Conservation (phyloP, 2,888 invertebrate species). For the Eledona agricola region DNA sequence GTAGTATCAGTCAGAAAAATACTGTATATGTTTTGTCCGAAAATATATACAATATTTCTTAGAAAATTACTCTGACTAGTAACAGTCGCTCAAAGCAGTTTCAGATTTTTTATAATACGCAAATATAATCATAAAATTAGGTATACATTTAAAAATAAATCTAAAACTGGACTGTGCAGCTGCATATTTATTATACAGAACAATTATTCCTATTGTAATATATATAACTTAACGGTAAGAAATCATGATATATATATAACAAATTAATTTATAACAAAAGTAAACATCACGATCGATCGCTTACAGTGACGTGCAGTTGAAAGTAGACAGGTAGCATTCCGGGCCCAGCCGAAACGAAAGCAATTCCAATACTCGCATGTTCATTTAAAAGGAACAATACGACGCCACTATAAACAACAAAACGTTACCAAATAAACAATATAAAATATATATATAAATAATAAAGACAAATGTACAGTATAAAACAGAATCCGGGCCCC, state of each 20-base stretch:
- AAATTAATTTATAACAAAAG: constrained; percentile 56
- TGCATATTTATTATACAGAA: constrained; percentile 61
- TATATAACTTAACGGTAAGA: constrained; percentile 61
- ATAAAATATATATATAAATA: constrained; percentile 58
- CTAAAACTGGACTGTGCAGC: constrained; percentile 59
- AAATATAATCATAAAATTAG: constrained; percentile 31
- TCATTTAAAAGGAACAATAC: constrained; percentile 52
- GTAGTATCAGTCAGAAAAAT: constrained; percentile 60
- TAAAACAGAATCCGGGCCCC: constrained; percentile 49
- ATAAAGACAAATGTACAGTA: constrained; percentile 51
- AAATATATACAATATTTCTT: constrained; percentile 59
- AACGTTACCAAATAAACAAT: constrained; percentile 54
- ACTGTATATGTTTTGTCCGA: constrained; percentile 57
- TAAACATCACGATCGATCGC: constrained; percentile 47
- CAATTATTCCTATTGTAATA: constrained; percentile 55
- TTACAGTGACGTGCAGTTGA: constrained; percentile 41
- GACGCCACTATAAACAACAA: constrained; percentile 58
- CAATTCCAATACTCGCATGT: constrained; percentile 41
- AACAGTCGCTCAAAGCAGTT: constrained; percentile 59
- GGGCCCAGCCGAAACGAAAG: constrained; percentile 53
- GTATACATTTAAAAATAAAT: constrained; percentile 44
- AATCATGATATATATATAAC: constrained; percentile 55
- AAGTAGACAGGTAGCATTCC: constrained; percentile 26
- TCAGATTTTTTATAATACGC: constrained; percentile 51
- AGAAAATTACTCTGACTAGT: constrained; percentile 57